These are phyloP conservation scores for Drosophila burlai DNA, from an alignment of 1,140 invertebrate genomes.

Conservation along the genomic window DNA sequence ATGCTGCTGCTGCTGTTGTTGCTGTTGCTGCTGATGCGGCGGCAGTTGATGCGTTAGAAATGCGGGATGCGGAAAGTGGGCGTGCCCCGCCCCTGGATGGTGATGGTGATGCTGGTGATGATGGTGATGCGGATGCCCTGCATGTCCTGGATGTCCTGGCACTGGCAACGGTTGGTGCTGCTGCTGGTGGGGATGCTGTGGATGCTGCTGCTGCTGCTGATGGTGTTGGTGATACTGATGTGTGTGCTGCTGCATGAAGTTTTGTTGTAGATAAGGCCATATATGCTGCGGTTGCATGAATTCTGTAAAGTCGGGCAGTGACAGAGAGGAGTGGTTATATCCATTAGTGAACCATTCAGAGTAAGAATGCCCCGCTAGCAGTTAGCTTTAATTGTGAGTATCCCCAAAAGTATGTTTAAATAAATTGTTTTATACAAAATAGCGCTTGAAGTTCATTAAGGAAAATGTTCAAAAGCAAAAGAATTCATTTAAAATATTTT, in stretches of 20 bases:
- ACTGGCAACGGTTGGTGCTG: conserved; percentile 67
- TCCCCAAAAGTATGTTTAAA: conserved; percentile 18
- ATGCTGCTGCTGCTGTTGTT: conserved; percentile 63
- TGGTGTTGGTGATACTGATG: conserved; percentile 78
- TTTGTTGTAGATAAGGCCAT: conserved; percentile 85
- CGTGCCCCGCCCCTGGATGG: conserved; percentile 55
- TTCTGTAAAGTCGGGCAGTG: conserved; percentile 56
- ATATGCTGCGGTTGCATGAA: conserved; percentile 85
- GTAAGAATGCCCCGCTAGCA: background rate
- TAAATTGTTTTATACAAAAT: background rate
- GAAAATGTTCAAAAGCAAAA: too few species aligned
- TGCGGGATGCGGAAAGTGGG: conserved; percentile 79
- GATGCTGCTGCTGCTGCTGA: conserved; percentile 53
- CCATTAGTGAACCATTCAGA: conserved; percentile 20
- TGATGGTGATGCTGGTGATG: conserved; percentile 69
- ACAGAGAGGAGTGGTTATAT: conserved; percentile 10
- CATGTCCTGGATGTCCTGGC: conserved; percentile 58
- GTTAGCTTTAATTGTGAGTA: background rate
- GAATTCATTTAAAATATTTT: too few species aligned
- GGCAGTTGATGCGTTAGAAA: conserved; percentile 81
- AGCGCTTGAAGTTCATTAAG: too few species aligned
- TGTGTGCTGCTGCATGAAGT: conserved; percentile 84
- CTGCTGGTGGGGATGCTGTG: conserved; percentile 61
- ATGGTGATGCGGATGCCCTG: conserved; percentile 62
- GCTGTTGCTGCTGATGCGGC: conserved; percentile 58